phyloP scores from a whole-genome alignment of 2,113 vertebrate genomes.

The Scopus umbretta region DNA sequence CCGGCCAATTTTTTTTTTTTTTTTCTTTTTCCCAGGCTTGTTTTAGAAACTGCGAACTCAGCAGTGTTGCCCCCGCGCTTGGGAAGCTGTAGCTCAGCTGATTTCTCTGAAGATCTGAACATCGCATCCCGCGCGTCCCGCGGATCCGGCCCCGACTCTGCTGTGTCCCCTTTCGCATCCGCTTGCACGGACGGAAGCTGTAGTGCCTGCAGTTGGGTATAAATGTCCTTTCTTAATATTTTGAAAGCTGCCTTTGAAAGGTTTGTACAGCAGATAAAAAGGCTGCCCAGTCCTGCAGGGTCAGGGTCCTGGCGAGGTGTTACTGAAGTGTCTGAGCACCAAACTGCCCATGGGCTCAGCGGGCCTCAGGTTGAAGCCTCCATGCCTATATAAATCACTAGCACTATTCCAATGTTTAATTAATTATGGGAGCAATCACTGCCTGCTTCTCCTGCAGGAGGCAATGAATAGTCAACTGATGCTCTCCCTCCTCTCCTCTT shows the following conservation, averaged over 20 bases:
- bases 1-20: background rate
- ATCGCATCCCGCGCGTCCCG: accelerated
- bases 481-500: background rate
- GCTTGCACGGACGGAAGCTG: accelerated
- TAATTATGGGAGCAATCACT: background rate
- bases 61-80: background rate
- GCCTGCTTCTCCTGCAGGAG: background rate
- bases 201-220: background rate
- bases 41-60: background rate
- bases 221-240: background rate
- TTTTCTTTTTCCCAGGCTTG: background rate
- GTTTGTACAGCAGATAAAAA: background rate
- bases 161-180: background rate
- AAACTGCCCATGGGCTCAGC: background rate
- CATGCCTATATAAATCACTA: background rate
- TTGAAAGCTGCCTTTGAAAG: background rate
- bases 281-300: accelerated
- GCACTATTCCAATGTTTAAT: background rate
- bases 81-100: background rate
- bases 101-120: background rate
- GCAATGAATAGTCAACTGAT: background rate
- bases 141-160: accelerated
- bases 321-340: background rate
- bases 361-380: background rate
- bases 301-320: background rate